Base-by-base conservation (phyloP, 2,797 vertebrate genomes). In the Tapera naevia region DNA sequence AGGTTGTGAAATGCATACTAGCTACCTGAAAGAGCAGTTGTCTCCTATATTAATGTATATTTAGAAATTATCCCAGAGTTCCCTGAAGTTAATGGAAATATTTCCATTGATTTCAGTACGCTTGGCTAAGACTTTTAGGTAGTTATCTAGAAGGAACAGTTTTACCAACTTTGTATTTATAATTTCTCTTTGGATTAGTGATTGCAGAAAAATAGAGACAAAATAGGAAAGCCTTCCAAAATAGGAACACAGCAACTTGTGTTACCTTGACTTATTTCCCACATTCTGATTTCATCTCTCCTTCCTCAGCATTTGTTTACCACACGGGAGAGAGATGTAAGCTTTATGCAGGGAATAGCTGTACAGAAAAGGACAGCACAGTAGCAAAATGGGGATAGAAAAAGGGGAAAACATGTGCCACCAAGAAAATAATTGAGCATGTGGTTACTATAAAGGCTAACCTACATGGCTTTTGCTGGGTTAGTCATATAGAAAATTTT, bases 11-110 rank as follows among this genome's bases (percentile, higher is more conserved):
- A 46, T 91, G 70, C 70, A 18, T 61, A 39, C 90, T 41, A 65
- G 21, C 15, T 70, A 80, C 45, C 51, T 81, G 71, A 61, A 83
- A 86, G 43, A 92, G 43, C 50, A 60, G 37, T 80, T 88, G 24
- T 88, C 67, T 93, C 13, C 46, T 75, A 56, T 65, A 74, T 30
- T 62, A 83, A 82, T 61, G 53, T 43, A 22, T 93, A 93, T 84
- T 91, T 90, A 86, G 88, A 86, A 88, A 94, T 60, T 72, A 67
- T 58, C 17, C 67, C 17, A 43, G 88, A 88, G 62, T 86, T 60
- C 8, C 30, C 58, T 70, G 21, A n/a, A 84, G 56, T 39, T 21
- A 89, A 46, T 46, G 51, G 60, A 88, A 88, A 73, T 57, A 50
- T 93, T 91, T 74, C 45, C 53, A 37, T 43, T 71, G 41, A 58